phyloP scores from a whole-genome alignment of 2,113 vertebrate genomes.

The Nothoprocta perdicaria region DNA sequence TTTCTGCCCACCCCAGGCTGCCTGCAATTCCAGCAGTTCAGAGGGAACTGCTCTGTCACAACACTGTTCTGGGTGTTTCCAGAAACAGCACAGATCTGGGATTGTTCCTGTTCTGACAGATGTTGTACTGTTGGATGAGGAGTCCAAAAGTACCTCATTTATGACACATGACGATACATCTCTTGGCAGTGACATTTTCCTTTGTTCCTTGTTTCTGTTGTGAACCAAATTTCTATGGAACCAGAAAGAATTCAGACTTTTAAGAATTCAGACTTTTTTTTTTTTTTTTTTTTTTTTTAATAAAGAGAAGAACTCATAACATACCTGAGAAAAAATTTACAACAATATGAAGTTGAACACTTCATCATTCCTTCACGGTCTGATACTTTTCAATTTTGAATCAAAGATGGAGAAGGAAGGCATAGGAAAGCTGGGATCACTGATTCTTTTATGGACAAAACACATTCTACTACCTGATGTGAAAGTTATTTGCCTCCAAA shows the following conservation, averaged over 20 bases:
- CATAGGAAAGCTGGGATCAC: not conserved
- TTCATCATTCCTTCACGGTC: constrained; percentile 11
- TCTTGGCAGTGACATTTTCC: constrained; percentile 3
- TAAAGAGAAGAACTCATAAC: not conserved
- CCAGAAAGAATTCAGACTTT: constrained; percentile 1
- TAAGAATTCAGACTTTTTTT: too few relatives aligned
- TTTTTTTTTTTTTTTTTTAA: not conserved
- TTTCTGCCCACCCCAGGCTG: not conserved
- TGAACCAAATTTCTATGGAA: not conserved
- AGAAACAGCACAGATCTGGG: not conserved
- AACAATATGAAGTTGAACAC: constrained; percentile 21
- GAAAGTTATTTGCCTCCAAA: not conserved
- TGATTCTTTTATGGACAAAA: not conserved
- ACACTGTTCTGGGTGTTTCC: not conserved
- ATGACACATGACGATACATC: not conserved
- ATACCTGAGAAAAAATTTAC: constrained; percentile 36
- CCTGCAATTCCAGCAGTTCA: fast-evolving
- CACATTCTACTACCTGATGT: not conserved
- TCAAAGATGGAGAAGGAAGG: constrained; percentile 24
- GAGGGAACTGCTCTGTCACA: not conserved
- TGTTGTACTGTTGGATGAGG: not conserved
- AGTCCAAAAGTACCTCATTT: not conserved
- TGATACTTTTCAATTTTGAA: constrained; percentile 62
- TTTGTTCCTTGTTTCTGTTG: not conserved
- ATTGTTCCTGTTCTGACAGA: not conserved